These are phyloP conservation scores for Phalacrocorax carbo DNA, from an alignment of 2,113 vertebrate species.

Conservation along the genomic window DNA sequence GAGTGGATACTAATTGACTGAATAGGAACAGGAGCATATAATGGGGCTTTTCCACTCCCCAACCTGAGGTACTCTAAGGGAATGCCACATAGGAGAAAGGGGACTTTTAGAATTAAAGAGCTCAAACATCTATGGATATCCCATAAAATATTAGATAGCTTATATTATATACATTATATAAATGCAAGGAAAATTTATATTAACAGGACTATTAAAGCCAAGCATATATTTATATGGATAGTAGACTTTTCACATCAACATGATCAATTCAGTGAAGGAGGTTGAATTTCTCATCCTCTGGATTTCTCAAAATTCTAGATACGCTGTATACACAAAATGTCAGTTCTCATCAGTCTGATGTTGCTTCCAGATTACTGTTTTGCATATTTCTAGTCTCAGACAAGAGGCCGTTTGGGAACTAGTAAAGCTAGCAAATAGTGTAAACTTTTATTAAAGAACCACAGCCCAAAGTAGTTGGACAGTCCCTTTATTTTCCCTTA, in stretches of 20 bases:
- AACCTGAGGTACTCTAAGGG: neutral
- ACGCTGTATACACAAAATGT: neutral
- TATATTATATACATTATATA: neutral
- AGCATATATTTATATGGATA: neutral
- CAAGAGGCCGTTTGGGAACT: neutral
- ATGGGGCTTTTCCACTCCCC: neutral
- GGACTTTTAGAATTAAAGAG: neutral
- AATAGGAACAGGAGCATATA: neutral
- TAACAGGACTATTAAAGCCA: neutral
- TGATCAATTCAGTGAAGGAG: neutral
- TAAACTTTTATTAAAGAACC: neutral
- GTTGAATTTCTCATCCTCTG: neutral
- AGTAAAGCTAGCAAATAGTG: neutral
- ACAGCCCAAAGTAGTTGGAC: neutral
- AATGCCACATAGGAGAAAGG: neutral
- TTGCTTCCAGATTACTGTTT: neutral
- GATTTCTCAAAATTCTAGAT: neutral
- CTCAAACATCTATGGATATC: neutral
- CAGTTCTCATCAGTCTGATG: neutral
- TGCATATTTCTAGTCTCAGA: neutral
- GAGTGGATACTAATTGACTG: neutral
- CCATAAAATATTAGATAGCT: neutral
- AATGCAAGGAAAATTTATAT: neutral
- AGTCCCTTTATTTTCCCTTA: neutral
- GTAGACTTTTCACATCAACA: neutral